Evolutionary conservation across 2,888 invertebrate species (phyloP).

Genomic region (Nemotelus pantherinus): DNA sequence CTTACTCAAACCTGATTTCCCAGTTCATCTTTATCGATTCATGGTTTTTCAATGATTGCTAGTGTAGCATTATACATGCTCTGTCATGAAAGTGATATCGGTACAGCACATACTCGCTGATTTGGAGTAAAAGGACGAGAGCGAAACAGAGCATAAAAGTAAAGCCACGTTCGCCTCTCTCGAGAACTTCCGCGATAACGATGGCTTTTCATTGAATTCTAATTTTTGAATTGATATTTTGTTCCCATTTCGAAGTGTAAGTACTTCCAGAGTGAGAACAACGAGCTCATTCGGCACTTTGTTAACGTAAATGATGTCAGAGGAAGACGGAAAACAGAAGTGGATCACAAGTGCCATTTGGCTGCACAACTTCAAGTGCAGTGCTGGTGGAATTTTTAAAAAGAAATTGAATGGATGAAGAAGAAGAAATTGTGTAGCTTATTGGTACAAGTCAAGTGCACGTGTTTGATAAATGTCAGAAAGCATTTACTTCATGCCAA

Average conservation of each 20-base stretch:
- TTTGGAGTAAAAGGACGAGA: neutral
- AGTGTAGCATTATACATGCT: neutral
- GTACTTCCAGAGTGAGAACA: too few species aligned
- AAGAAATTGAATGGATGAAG: too few species aligned
- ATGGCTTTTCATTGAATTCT: constrained; percentile 17
- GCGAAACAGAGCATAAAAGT: neutral
- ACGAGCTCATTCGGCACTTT: too few species aligned
- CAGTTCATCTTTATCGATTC: neutral
- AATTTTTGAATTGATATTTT: constrained; percentile 4
- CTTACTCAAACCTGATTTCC: neutral
- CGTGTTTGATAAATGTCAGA: too few species aligned
- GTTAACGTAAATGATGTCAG: too few species aligned
- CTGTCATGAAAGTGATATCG: neutral
- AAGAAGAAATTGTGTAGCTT: too few species aligned
- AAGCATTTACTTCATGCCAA: too few species aligned
- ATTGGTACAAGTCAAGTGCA: too few species aligned
- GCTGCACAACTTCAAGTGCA: too few species aligned
- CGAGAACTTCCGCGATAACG: neutral
- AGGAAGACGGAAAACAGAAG: too few species aligned
- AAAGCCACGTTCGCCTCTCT: neutral
- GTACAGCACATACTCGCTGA: neutral
- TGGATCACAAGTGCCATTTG: too few species aligned
- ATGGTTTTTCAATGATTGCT: neutral
- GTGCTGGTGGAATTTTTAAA: too few species aligned
- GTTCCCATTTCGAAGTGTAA: neutral